Conservation (phyloP, 2,888 invertebrate species). For the Noctua janthina region DNA sequence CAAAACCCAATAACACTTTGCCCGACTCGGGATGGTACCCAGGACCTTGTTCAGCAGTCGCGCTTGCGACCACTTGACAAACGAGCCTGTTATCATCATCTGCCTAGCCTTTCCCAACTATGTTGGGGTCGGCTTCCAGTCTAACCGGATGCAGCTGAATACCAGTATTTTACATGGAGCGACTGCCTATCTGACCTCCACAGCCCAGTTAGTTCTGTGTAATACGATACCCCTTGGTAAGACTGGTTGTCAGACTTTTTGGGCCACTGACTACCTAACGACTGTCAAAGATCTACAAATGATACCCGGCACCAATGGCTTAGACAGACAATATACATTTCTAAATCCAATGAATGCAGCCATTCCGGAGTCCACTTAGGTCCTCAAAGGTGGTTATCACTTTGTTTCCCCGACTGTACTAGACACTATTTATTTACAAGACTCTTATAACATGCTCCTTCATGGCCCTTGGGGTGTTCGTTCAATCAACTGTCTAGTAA, state of each 20-base stretch:
- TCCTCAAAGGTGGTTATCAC: neutral
- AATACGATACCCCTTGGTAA: too few species aligned
- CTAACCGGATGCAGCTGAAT: too few species aligned
- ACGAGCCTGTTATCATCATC: neutral
- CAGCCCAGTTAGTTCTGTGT: too few species aligned
- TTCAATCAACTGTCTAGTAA: conserved; percentile 23
- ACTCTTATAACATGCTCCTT: neutral
- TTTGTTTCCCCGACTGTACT: neutral
- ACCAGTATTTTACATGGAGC: too few species aligned
- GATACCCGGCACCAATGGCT: too few species aligned
- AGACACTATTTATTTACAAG: neutral
- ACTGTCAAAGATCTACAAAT: too few species aligned
- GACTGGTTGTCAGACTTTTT: too few species aligned
- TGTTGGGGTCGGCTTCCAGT: too few species aligned
- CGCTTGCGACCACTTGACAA: neutral
- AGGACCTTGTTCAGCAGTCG: neutral
- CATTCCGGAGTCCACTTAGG: neutral
- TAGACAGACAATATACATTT: neutral
- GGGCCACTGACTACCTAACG: too few species aligned
- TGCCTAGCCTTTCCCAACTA: too few species aligned
- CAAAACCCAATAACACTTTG: neutral
- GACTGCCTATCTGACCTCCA: too few species aligned
- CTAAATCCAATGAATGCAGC: neutral
- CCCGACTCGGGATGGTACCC: neutral
- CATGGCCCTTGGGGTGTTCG: conserved; percentile 1